Percentiles rank a stretch among this genome's conserved stretches.
Conservation (phyloP, 2,113 vertebrate species). For the Spilogale gracilis region DNA sequence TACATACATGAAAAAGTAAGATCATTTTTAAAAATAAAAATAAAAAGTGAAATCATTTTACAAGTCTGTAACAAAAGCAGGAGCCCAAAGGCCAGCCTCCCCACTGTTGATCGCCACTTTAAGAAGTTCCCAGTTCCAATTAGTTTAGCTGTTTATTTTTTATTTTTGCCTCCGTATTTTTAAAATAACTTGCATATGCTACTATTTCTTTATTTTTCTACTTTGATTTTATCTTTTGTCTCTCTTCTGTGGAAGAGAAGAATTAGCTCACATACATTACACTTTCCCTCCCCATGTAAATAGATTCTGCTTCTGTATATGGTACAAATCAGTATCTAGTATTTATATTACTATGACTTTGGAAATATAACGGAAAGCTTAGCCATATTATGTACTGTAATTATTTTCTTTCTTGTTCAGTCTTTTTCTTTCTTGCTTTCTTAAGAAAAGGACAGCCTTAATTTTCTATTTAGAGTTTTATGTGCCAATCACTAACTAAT, state of each 20-base stretch:
- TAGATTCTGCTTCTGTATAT: not conserved
- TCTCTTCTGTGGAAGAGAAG: not conserved
- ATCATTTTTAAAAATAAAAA: not conserved
- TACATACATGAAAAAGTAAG: not conserved
- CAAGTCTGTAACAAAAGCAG: slow-evolving; percentile 13
- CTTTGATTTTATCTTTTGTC: not conserved
- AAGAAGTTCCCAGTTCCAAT: not conserved
- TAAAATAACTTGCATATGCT: not conserved
- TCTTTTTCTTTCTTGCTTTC: not conserved
- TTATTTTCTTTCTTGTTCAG: not conserved
- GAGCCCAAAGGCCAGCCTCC: not conserved
- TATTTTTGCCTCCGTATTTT: slow-evolving; percentile 13
- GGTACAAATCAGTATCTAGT: not conserved
- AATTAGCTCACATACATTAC: not conserved
- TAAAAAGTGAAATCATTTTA: slow-evolving; percentile 21
- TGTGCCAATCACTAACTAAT: not conserved
- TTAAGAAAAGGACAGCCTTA: not conserved
- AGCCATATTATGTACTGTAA: not conserved
- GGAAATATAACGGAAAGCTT: not conserved
- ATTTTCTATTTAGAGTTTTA: slow-evolving; percentile 28
- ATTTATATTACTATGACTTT: not conserved
- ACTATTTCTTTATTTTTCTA: not conserved
- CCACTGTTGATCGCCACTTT: not conserved
- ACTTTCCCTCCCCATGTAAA: not conserved
- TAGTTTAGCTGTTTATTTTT: not conserved